Evolutionary conservation across 2,113 vertebrate species (phyloP).

Genomic region (Petrocephalus zakoni): DNA sequence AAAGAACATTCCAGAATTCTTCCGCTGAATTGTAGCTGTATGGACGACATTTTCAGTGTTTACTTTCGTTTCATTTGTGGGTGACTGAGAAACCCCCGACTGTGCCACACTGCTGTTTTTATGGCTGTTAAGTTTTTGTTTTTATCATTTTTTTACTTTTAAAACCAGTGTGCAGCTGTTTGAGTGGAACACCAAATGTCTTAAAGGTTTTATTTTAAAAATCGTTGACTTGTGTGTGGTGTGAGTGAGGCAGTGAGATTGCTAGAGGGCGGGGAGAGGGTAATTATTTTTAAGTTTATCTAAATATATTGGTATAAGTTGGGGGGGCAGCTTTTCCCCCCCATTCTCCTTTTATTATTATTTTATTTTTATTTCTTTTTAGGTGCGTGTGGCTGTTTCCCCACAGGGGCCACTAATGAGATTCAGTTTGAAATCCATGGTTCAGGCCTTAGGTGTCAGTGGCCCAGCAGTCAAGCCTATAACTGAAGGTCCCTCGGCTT

Average conservation of each 20-base stretch:
- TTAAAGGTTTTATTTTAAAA: background rate
- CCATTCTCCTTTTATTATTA: background rate
- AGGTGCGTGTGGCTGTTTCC: background rate
- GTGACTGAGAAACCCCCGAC: conserved; percentile 55
- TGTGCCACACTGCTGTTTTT: conserved; percentile 53
- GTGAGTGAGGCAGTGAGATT: background rate
- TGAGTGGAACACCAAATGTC: background rate
- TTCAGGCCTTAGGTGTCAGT: background rate
- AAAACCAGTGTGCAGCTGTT: conserved; percentile 43
- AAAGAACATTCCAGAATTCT: conserved; percentile 63
- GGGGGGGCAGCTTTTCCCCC: background rate
- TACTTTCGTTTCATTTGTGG: conserved; percentile 23
- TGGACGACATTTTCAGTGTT: conserved; percentile 34
- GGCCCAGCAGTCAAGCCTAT: background rate
- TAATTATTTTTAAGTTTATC: background rate
- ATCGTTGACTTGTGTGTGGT: background rate
- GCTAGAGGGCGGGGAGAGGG: background rate
- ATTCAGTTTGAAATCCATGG: background rate
- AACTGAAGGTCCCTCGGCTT: background rate
- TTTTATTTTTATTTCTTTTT: background rate
- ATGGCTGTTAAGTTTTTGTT: conserved; percentile 47
- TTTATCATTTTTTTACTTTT: conserved; percentile 33
- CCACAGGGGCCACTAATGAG: background rate
- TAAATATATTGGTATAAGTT: background rate
- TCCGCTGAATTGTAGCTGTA: conserved; percentile 57